These are phyloP conservation scores for Nomada goodeniana DNA, from an alignment of 2,888 invertebrate genomes.

Conservation along the genomic window DNA sequence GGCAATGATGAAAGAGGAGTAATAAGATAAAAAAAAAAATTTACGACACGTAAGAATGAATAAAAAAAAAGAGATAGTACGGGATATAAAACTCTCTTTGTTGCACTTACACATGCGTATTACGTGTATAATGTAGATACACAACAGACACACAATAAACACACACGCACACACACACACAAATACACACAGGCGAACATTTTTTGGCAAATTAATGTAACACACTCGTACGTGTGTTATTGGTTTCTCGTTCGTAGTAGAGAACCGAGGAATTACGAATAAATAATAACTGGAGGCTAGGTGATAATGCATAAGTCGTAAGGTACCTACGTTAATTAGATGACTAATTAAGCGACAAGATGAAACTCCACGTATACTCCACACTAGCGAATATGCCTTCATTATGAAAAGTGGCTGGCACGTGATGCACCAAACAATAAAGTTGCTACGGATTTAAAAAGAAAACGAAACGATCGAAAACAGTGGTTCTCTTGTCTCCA, in stretches of 20 bases:
- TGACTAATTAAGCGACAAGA: conserved; percentile 71
- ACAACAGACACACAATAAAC: conserved; percentile 1
- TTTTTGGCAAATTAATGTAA: conserved; percentile 6
- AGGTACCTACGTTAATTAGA: conserved; percentile 75
- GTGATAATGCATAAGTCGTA: conserved; percentile 75
- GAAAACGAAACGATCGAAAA: conserved; percentile 45
- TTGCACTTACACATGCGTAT: conserved; percentile 12
- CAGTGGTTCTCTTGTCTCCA: conserved; percentile 63
- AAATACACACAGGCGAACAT: not conserved
- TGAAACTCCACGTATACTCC: conserved; percentile 74
- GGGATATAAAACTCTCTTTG: not conserved
- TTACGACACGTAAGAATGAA: not conserved
- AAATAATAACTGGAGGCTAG: conserved; percentile 72
- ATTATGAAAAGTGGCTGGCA: conserved; percentile 79
- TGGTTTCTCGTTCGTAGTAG: conserved; percentile 29
- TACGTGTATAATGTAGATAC: not conserved
- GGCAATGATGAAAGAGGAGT: not conserved
- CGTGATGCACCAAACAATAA: conserved; percentile 81
- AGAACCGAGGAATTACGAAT: conserved; percentile 48
- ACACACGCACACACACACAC: not conserved
- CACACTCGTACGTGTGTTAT: conserved; percentile 12
- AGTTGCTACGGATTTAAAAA: conserved; percentile 73
- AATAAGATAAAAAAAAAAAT: not conserved
- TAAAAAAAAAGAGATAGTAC: not conserved
- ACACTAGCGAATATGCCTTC: conserved; percentile 80